Evolutionary conservation across 2,888 invertebrate species (phyloP).

Genomic region (Clanis bilineata): DNA sequence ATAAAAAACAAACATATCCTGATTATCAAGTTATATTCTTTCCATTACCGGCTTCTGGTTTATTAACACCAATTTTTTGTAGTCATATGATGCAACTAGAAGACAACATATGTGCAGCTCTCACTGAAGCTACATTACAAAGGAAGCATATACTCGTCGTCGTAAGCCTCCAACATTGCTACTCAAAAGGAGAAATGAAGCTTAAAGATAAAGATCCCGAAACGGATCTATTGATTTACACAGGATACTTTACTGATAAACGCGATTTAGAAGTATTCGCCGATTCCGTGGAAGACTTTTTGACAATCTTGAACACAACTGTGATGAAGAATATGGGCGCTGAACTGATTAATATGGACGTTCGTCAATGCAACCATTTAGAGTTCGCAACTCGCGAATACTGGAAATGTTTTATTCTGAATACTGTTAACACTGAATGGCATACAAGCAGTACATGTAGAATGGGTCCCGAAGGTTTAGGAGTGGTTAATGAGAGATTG

Average conservation of each 20-base stretch:
- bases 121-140: conserved; percentile 29
- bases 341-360: conserved; percentile 29
- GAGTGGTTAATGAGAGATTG: conserved; percentile 48
- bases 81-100: conserved; percentile 24
- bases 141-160: conserved; percentile 28
- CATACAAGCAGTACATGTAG: conserved; percentile 49
- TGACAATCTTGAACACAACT: conserved; percentile 37
- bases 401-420: conserved; percentile 44
- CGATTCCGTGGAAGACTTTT: conserved; percentile 35
- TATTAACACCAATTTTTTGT: conserved; percentile 34
- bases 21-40: conserved; percentile 46
- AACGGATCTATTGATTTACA: conserved; percentile 36
- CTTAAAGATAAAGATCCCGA: conserved; percentile 37
- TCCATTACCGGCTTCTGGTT: conserved; percentile 32
- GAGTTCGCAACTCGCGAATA: conserved; percentile 36
- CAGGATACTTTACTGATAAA: conserved; percentile 33
- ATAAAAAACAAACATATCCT: conserved; percentile 41
- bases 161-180: conserved; percentile 38
- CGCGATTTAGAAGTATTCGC: conserved; percentile 39
- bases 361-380: conserved; percentile 34
- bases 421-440: conserved; percentile 83
- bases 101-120: conserved; percentile 34
- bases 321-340: conserved; percentile 36
- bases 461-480: conserved; percentile 45
- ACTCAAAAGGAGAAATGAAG: conserved; percentile 44